phyloP scores from a whole-genome alignment of 2,888 invertebrate genomes.

The Trichopria drosophilae region DNA sequence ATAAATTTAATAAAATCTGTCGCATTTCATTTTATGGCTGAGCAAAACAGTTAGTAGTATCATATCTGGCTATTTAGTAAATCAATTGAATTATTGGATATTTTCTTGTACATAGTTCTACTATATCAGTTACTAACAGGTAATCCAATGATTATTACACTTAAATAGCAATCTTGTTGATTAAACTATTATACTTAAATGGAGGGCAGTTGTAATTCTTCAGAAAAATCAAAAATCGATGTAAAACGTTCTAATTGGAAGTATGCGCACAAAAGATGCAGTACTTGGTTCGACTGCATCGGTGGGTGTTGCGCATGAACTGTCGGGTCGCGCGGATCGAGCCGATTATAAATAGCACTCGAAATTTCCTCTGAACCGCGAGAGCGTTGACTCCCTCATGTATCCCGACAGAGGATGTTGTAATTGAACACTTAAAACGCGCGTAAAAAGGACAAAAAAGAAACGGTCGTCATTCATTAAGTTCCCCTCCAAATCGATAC shows the following conservation, averaged over 20 bases:
- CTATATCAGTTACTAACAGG: no score
- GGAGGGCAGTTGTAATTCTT: no score
- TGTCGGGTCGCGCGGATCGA: neutral
- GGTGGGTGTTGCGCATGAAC: conserved; percentile 1
- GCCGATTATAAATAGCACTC: conserved; percentile 30
- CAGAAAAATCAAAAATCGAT: neutral
- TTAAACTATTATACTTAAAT: no score
- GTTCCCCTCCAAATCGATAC: neutral
- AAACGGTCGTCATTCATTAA: neutral
- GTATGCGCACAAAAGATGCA: neutral
- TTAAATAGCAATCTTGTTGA: no score
- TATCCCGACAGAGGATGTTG: conserved; percentile 5
- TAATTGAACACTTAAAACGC: conserved; percentile 18
- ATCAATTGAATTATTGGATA: no score
- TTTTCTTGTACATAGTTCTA: no score
- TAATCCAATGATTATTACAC: no score
- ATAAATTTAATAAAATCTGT: no score
- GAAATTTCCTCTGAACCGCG: conserved; percentile 23
- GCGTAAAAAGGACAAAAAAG: neutral
- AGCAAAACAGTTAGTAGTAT: no score
- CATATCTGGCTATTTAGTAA: no score
- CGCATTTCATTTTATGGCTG: no score
- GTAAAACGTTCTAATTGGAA: conserved; percentile 1
- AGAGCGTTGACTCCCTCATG: conserved; percentile 31
- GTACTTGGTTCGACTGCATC: no score